Base-by-base conservation (phyloP, 2,797 vertebrate species). In the Echiichthys vipera region DNA sequence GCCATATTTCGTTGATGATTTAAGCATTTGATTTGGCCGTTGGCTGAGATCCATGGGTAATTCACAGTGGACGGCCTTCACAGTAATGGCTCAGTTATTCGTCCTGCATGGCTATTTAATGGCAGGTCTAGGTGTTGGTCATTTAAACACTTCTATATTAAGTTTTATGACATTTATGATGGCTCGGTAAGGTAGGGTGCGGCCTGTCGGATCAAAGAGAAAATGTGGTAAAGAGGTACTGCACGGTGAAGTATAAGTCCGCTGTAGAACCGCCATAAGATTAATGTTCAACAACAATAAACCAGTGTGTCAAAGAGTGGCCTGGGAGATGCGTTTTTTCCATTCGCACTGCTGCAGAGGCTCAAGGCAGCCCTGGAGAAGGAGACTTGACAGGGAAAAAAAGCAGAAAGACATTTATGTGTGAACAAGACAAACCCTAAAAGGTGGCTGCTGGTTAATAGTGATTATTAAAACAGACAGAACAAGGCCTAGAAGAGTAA, bases 211-310 rank as follows among this genome's bases (percentile, higher is more conserved):
- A 80, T 83, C 34, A 53, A 36, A 69, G 73, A 29, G 61, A 63
- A 30, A 76, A 46, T 3, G 42, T 22, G 37, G 18, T 37, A 64
- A 66, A 66, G 27, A 58, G 27, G 54, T 12, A 11, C 42, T 14
- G 24, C 51, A 2, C 9, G 58, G 58, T 65, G 61, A 61, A 34
- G 50, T 43, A 0, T 12, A 43, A 40, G 4, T 37, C 32, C 18
- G 77, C 64, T 64, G 56, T 72, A 67, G 73, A 63, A 80, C 71
- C 66, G 37, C 59, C 22, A 36, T 51, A 40, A 78, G 85, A 91
- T 90, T 89, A 87, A 91, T 90, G 84, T 86, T 91, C 85, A 88
- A 90, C 86, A 56, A 62, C 81, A 85, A 84, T 83, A 91, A 81
- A 88, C 66, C 12, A 39, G 47, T 18, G 68, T 63, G 82, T 83